A percentile compares a stretch with the other conserved stretches of the same genome.
phyloP scores from a whole-genome alignment of 1,140 invertebrate genomes.

The Ridgeia piscesae region DNA sequence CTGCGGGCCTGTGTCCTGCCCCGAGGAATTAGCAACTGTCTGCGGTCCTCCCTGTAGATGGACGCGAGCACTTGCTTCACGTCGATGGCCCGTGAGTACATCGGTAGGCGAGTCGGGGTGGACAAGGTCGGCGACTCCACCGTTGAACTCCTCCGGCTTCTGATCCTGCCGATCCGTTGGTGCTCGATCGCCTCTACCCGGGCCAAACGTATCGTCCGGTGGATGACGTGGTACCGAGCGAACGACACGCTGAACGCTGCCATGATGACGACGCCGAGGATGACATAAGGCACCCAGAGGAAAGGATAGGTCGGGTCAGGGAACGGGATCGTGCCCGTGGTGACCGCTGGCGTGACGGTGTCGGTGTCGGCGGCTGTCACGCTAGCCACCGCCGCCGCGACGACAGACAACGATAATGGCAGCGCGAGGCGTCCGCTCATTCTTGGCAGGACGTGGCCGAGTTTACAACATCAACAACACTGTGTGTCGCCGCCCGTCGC shows the following conservation, averaged over 20 bases:
- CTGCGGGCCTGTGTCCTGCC: background rate
- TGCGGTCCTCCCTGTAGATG: background rate
- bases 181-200: background rate
- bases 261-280: background rate
- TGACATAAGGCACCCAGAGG: background rate
- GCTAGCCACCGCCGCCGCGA: background rate
- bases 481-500: background rate
- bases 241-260: background rate
- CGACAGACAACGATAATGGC: background rate
- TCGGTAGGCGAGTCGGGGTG: background rate
- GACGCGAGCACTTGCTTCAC: background rate
- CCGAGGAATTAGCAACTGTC: background rate
- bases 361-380: background rate
- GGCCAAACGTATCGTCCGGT: background rate
- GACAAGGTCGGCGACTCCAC: no score
- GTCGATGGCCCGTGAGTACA: background rate
- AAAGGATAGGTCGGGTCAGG: background rate
- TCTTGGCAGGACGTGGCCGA: background rate
- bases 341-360: background rate
- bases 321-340: background rate
- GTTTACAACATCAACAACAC: background rate
- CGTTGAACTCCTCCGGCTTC: background rate
- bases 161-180: background rate
- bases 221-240: background rate
- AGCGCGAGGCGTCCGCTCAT: background rate